Percentiles rank a stretch among this genome's conserved stretches.
phyloP scores from a whole-genome alignment of 2,797 vertebrate genomes.

The Enteromius thamalakanensis region DNA sequence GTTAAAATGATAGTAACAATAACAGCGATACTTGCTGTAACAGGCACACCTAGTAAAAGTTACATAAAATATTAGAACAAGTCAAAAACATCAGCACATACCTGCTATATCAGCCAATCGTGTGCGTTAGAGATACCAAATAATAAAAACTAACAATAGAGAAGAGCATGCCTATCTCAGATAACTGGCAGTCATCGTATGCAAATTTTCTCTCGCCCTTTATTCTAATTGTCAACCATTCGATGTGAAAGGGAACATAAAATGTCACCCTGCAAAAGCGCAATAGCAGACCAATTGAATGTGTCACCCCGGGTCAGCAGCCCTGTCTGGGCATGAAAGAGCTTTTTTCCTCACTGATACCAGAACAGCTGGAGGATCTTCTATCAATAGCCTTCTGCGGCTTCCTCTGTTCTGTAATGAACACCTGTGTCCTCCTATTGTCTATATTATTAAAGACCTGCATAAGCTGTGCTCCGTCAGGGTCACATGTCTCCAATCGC shows the following conservation, averaged over 20 bases:
- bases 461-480: constrained; percentile 37
- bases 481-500: constrained; percentile 11
- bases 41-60: constrained; percentile 21
- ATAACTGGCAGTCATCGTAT: constrained; percentile 48
- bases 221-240: constrained; percentile 50
- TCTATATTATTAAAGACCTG: constrained; percentile 54
- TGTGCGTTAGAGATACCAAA: constrained; percentile 46
- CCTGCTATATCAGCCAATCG: constrained; percentile 43
- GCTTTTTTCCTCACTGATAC: constrained; percentile 37
- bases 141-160: constrained; percentile 44
- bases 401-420: constrained; percentile 56
- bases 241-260: constrained; percentile 44
- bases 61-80: constrained; percentile 46
- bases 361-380: constrained; percentile 42
- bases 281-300: constrained; percentile 32
- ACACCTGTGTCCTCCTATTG: constrained; percentile 63
- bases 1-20: background rate
- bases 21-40: background rate
- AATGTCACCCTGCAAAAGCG: constrained; percentile 48
- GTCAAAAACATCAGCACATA: constrained; percentile 8
- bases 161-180: constrained; percentile 26
- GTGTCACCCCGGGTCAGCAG: constrained; percentile 28
- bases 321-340: constrained; percentile 29
- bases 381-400: constrained; percentile 46
- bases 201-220: constrained; percentile 54